Conservation (phyloP, 2,888 invertebrate species). For the Leucophora obtusa region DNA sequence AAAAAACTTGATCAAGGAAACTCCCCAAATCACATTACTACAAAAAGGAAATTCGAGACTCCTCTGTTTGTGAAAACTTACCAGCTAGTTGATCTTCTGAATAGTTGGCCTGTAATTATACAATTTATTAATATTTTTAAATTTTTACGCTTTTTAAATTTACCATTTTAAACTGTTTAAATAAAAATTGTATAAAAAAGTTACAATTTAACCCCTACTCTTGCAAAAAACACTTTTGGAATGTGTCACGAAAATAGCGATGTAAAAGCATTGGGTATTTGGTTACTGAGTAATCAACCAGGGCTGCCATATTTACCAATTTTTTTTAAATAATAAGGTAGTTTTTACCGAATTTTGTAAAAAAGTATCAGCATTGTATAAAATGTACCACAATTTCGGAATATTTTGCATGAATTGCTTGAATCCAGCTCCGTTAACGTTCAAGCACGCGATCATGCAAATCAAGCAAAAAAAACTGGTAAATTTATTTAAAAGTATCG, state of each 20-base stretch:
- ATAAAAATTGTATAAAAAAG: conserved; percentile 45
- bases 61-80: conserved; percentile 81
- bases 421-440: no score
- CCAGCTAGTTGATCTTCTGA: conserved; percentile 95
- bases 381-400: no score
- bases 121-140: conserved; percentile 19
- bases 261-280: not conserved
- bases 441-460: no score
- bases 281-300: not conserved
- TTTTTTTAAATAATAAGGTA: not conserved
- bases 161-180: conserved; percentile 65
- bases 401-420: no score
- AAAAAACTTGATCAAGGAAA: conserved; percentile 40
- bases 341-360: no score
- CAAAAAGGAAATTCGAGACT: conserved; percentile 7
- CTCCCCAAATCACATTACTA: conserved; percentile 44
- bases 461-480: no score
- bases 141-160: conserved; percentile 8
- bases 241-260: conserved; percentile 57
- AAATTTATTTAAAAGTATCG: no score
- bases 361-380: no score
- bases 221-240: conserved; percentile 63
- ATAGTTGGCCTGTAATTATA: conserved; percentile 87
- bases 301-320: not conserved
- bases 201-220: conserved; percentile 37